phyloP scores from a whole-genome alignment of 2,888 invertebrate species.

The Clepsis dumicolana region DNA sequence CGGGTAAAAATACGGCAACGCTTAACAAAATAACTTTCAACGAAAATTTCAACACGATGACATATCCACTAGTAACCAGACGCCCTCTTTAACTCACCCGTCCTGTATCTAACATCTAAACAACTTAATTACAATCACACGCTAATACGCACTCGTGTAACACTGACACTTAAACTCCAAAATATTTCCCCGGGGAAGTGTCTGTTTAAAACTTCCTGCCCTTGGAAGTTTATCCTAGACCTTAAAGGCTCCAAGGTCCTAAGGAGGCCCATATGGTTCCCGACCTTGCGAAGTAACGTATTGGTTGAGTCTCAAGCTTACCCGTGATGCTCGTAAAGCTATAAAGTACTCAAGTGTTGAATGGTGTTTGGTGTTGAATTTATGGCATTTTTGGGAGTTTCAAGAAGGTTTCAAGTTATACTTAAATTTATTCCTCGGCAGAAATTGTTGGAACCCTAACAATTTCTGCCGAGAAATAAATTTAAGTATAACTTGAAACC shows the following conservation, averaged over 20 bases:
- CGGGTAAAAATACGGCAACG: too few relatives aligned
- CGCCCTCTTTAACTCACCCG: too few relatives aligned
- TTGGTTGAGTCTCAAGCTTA: background rate
- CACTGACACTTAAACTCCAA: background rate
- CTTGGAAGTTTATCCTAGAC: slow-evolving; percentile 4
- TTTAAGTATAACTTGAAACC: too few relatives aligned
- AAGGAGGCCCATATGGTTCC: background rate
- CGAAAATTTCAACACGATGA: too few relatives aligned
- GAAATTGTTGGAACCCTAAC: too few relatives aligned
- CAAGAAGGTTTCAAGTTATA: too few relatives aligned
- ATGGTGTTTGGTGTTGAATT: background rate
- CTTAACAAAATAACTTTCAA: too few relatives aligned
- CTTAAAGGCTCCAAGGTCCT: background rate
- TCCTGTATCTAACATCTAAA: too few relatives aligned
- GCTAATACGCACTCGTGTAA: background rate
- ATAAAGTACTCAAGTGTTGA: background rate
- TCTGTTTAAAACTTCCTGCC: background rate
- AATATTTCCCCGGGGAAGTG: slow-evolving; percentile 10
- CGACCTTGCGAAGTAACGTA: slow-evolving; percentile 3
- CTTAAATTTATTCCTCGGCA: too few relatives aligned
- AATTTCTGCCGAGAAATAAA: too few relatives aligned
- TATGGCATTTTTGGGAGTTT: too few relatives aligned
- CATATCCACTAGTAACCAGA: too few relatives aligned
- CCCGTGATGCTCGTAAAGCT: background rate
- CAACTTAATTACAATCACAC: background rate